phyloP scores from a whole-genome alignment of 2,888 invertebrate species.

The Sepioteuthis lessoniana region DNA sequence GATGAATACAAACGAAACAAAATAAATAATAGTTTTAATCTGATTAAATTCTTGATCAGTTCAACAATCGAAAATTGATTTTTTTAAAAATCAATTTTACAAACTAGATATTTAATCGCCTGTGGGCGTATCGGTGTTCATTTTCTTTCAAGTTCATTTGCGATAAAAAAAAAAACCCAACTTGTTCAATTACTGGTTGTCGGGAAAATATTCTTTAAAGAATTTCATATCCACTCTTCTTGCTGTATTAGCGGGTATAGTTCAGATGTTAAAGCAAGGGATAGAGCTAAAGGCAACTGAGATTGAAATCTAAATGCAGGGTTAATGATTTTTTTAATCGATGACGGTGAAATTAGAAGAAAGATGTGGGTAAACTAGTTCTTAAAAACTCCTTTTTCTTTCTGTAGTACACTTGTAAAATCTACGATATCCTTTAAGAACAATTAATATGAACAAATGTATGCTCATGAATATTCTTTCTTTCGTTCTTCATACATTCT shows the following conservation, averaged over 20 bases:
- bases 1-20: neutral
- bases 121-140: neutral
- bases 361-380: neutral
- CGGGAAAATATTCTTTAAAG: neutral
- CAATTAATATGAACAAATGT: no score
- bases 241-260: neutral
- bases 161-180: neutral
- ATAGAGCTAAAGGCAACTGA: neutral
- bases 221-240: neutral
- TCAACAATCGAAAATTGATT: conserved; percentile 33
- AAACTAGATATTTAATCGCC: neutral
- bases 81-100: neutral
- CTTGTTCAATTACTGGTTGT: neutral
- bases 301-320: neutral
- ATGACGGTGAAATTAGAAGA: neutral
- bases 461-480: no score
- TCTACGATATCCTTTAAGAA: no score
- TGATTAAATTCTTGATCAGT: neutral
- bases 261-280: neutral
- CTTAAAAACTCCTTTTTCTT: no score
- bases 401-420: no score
- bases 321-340: neutral
- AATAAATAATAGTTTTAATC: neutral
- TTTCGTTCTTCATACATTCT: no score
- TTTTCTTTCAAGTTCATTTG: neutral